These are phyloP conservation scores for Carassius gibelio DNA, from an alignment of 2,113 vertebrate genomes.

Conservation along the genomic window DNA sequence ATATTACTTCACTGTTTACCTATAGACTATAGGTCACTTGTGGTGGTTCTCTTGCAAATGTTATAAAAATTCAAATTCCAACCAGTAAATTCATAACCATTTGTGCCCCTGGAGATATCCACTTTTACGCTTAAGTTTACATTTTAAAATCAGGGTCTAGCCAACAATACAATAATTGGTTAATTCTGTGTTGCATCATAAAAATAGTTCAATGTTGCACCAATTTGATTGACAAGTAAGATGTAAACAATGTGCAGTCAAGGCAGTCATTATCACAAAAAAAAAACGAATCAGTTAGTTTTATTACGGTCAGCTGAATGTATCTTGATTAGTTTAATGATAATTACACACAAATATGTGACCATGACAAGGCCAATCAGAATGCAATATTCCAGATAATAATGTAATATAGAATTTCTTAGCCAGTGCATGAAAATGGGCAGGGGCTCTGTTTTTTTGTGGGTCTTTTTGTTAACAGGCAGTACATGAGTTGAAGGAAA, in stretches of 20 bases:
- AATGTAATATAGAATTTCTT: neutral
- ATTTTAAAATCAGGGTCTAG: neutral
- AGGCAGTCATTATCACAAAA: neutral
- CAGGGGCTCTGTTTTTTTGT: neutral
- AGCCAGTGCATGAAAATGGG: neutral
- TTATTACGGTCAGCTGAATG: neutral
- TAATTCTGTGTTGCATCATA: neutral
- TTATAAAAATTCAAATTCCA: neutral
- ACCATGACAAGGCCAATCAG: neutral
- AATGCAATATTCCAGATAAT: neutral
- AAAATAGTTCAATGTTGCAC: neutral
- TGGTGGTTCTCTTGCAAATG: neutral
- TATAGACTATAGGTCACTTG: neutral
- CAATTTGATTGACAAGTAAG: neutral
- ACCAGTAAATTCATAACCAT: neutral
- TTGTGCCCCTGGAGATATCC: neutral
- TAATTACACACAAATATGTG: neutral
- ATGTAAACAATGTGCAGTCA: neutral
- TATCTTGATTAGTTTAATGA: neutral
- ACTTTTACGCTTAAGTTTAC: neutral
- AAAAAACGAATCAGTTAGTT: neutral
- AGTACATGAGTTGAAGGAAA: conserved; percentile 38
- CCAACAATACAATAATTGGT: neutral
- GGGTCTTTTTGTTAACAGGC: conserved; percentile 31
- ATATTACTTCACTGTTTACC: neutral